Evolutionary conservation across 1,140 invertebrate genomes (phyloP), one percentile per base, ranked within the genome.

Genomic region (Aculops lycopersici): DNA sequence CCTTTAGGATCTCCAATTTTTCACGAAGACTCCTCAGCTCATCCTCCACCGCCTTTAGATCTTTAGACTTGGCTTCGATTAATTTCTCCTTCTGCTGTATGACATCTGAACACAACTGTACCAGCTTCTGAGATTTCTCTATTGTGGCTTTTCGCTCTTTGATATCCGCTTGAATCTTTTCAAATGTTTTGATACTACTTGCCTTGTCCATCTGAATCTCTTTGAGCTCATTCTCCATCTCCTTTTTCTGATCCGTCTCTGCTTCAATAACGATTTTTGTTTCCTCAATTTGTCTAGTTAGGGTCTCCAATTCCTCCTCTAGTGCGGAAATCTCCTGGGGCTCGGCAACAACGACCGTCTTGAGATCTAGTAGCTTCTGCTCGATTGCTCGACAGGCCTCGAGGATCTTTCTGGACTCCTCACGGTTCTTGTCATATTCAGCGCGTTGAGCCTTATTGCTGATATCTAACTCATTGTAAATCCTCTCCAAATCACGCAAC

Each of bases 191-290:
- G n/a, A n/a, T n/a, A n/a, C n/a, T n/a, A n/a, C n/a, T n/a, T n/a
- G n/a, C n/a, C n/a, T n/a, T n/a, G n/a, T n/a, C n/a, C n/a, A n/a
- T n/a, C n/a, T n/a, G n/a, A n/a, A n/a, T n/a, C n/a, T n/a, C n/a
- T n/a, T n/a, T n/a, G n/a, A n/a, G n/a, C n/a, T 47, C 46, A 35
- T 51, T 40, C 24, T 35, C 31, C 13, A 13, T 35, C 15, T 13
- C 13, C 31, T 35, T 13, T 1, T 35, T 35, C 31, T 1, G 31
- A 13, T 35, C 31, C 13, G 31, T 13, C 13, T 13, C 15, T 35
- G 13, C 31, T 15, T 35, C 13, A 13, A 35, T 13, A 35, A 35
- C 1, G 13, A 13, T 35, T 15, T 35, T 13, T 15, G 15, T 35
- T 35, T 35, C 31, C 31, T 15, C 1, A 35, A 35, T 35, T 35